These are phyloP conservation scores for Hyla sarda DNA, from an alignment of 2,113 vertebrate genomes.

Conservation along the genomic window DNA sequence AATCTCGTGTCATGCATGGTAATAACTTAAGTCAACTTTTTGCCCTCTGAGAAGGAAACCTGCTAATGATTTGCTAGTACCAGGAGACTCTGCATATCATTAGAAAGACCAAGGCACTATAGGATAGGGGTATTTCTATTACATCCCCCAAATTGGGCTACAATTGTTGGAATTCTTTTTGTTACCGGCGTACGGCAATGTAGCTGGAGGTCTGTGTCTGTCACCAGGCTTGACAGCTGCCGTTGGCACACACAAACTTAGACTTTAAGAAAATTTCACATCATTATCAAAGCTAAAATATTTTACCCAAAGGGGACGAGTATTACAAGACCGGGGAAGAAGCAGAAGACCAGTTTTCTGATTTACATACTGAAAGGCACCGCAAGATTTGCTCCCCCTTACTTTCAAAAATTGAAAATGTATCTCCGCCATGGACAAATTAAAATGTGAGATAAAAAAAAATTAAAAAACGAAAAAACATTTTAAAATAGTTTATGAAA, in stretches of 20 bases:
- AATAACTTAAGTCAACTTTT: constrained; percentile 64
- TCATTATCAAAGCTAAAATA: constrained; percentile 94
- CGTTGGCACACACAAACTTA: constrained; percentile 88
- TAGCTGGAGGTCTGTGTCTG: constrained; percentile 84
- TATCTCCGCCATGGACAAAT: not conserved
- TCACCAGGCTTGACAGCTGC: constrained; percentile 93
- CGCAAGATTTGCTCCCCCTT: not conserved
- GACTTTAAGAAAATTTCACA: constrained; percentile 96
- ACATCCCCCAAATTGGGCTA: constrained; percentile 75
- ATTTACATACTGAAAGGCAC: constrained; percentile 82
- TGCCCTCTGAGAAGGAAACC: constrained; percentile 65
- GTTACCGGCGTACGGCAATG: constrained; percentile 80
- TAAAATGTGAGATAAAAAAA: not conserved
- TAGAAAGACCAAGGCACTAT: constrained; percentile 76
- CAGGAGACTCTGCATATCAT: constrained; percentile 61
- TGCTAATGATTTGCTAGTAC: constrained; percentile 68
- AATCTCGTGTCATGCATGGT: constrained; percentile 63
- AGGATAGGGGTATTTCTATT: constrained; percentile 80
- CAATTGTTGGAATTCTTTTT: constrained; percentile 79
- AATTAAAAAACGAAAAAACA: not conserved
- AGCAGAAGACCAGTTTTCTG: constrained; percentile 80
- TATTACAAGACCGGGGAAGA: constrained; percentile 83
- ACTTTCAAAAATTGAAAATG: not conserved
- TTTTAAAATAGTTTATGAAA: not conserved
- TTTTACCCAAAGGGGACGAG: constrained; percentile 85